Base-by-base conservation (phyloP, 2,888 invertebrate genomes). In the Entomobrya multifasciata region DNA sequence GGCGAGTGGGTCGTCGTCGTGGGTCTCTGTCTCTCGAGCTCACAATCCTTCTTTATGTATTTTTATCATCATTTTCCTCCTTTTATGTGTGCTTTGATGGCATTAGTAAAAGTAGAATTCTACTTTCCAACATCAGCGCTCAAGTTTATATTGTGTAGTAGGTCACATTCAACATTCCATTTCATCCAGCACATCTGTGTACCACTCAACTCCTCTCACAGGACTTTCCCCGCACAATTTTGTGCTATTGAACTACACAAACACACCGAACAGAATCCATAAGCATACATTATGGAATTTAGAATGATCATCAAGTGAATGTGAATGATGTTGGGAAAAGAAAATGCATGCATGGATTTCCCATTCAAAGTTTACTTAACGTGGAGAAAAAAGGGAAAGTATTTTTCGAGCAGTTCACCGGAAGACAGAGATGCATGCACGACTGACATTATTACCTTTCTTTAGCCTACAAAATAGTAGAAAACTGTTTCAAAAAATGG, bases 401-500 rank as follows among this genome's bases (percentile, higher is more conserved):
- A 36, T 36, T 36, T 36, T 36, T n/a, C n/a, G 36, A 36, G 36
- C 36, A 36, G 4, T 81, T 57, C 25, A 81, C 25, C 44, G 82
- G 82, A 83, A 76, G 47, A 76, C 44, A 52, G 76, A 76, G 76
- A 83, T 62, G 62, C 83, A 83, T 65, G 83, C 76, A 82, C 82
- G 82, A 74, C 60, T 82, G 82, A 47, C 74, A 82, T 82, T 82
- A 82, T 74, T 82, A 74, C 82, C 82, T 62, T 47, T 44, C n/a
- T 27, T 25, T 17, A 65, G 15, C 20, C 22, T 25, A 25, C 5
- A n/a, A n/a, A 49, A 15, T 13, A n/a, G 49, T 49, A 15, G 49
- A n/a, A 49, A 49, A 36, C 36, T 36, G 36, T 36, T 36, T 36
- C 36, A 36, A 36, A 36, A 36, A 36, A 4, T 36, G 36, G 8